Base-by-base conservation (phyloP, 2,797 vertebrate genomes). In the Potorous gilbertii region DNA sequence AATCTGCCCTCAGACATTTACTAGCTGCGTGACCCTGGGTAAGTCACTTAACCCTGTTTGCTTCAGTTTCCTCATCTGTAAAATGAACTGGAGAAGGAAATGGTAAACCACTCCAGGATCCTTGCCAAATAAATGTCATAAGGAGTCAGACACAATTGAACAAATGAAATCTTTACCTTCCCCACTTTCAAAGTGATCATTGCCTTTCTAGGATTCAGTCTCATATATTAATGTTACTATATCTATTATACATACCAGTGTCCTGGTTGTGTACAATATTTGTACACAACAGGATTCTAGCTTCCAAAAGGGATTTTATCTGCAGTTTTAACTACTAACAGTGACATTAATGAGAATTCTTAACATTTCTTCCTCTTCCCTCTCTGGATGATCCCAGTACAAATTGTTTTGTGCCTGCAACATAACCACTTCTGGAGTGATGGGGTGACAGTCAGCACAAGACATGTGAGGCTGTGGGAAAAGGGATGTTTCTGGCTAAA, bases 391-490 rank as follows among this genome's bases (percentile, higher is more conserved):
- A 57, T 54, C 91, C 95, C 96, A 94, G 93, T 18, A 97, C 93
- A 95, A 98, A 97, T 97, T 93, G 97, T 91, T 56, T 92, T 55
- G 50, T 96, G 74, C 16, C 91, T 97, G 91, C 95, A 55, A 1
- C 93, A 94, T n/a, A 55, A 66, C 54, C 91, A 96, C 95, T 97
- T 98, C 96, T 56, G 34, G 92, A 91, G 74, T 59, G 92, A 94
- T 54, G 94, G 74, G 87, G 92, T 97, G 97, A 97, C 97, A 97
- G 97, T 97, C 95, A 97, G 93, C 96, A 95, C 52, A 95, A 90
- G 55, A 98, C 95, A 95, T 91, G 55, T 90, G 89, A 98, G 94
- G 94, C 97, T 98, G 95, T 98, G 96, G 97, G 97, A 97, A 98
- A 98, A 96, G 66, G 93, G 94, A 97, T 96, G 89, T 97, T 97